Percentiles rank a stretch among this genome's conserved stretches.
Evolutionary conservation across 2,113 vertebrate species (phyloP).

Genomic region (Nyctibius bracteatus): DNA sequence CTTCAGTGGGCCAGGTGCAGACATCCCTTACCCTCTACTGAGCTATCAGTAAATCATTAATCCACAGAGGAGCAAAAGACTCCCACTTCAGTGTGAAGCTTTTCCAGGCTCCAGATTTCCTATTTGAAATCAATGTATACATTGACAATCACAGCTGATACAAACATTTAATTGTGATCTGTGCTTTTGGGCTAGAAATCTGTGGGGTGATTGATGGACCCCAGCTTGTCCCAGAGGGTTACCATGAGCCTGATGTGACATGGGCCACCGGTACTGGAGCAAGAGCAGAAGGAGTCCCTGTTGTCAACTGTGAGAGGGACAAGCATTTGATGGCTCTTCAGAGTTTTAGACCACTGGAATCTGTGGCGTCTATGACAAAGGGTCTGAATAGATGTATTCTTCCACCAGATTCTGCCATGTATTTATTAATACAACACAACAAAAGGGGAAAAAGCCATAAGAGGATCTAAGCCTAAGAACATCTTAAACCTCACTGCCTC

Average conservation of each 20-base stretch:
- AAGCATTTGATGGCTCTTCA: not conserved
- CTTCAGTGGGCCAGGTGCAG: not conserved
- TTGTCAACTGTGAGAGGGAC: not conserved
- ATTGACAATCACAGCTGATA: not conserved
- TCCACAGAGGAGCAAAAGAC: not conserved
- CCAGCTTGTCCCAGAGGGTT: not conserved
- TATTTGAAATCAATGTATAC: not conserved
- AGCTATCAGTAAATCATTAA: conserved; percentile 14
- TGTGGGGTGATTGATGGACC: not conserved
- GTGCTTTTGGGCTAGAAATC: not conserved
- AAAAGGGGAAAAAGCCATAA: not conserved
- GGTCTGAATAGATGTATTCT: not conserved
- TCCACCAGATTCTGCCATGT: not conserved
- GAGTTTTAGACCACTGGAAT: not conserved
- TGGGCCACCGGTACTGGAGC: not conserved
- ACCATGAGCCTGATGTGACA: not conserved
- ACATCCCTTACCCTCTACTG: not conserved
- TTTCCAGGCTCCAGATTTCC: not conserved
- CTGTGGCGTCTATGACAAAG: not conserved
- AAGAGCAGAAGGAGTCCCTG: not conserved
- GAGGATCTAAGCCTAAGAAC: not conserved
- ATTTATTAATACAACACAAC: not conserved
- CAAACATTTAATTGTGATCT: not conserved
- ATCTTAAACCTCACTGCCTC: not conserved
- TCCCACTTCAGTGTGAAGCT: not conserved